Evolutionary conservation across 2,113 vertebrate species (phyloP), one percentile per base, ranked within the genome.

Genomic region (Sylvia atricapilla): DNA sequence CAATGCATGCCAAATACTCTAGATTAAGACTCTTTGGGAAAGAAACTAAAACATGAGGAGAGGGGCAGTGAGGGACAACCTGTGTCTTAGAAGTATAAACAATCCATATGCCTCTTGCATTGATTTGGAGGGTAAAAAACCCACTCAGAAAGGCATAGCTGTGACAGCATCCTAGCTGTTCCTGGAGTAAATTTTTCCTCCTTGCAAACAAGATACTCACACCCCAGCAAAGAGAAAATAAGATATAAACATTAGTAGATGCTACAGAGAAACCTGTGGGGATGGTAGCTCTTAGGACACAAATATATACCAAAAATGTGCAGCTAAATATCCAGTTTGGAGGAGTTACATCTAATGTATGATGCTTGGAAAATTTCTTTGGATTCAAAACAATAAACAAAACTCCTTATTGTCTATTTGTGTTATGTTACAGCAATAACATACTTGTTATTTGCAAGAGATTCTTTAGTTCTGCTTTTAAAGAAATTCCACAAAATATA

Each of bases 251-350:
- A 13, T 33, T 50, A 39, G 14, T 25, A 63, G 7, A 35, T 66
- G 27, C 7, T 75, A 37, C 20, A 68, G 17, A 81, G 11, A 59
- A 13, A 69, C 2, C 0, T 1, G 0, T n/a, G 23, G 8, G 3
- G 13, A 33, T 46, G 11, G 6, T 46, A 41, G 5, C 5, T 84
- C 15, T 41, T 62, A 49, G 21, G 11, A 46, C 5, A 5, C 41
- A 37, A 46, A 64, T 16, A 21, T 27, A 24, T 33, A 6, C 7
- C 31, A 39, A n/a, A 62, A 86, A 41, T 24, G 11, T 62, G 15
- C 5, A 59, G 16, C 27, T 41, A 50, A 84, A 73, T 64, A 60
- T 31, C 11, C n/a, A 47, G 4, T 47, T 77, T 39, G 10, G 3
- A 11, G 7, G 46, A 73, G 1, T 31, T 60, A 25, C 0, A 1